Percentiles rank a stretch among this genome's conserved stretches.
Conservation (phyloP, 2,113 vertebrate genomes). For the Thermophis baileyi region DNA sequence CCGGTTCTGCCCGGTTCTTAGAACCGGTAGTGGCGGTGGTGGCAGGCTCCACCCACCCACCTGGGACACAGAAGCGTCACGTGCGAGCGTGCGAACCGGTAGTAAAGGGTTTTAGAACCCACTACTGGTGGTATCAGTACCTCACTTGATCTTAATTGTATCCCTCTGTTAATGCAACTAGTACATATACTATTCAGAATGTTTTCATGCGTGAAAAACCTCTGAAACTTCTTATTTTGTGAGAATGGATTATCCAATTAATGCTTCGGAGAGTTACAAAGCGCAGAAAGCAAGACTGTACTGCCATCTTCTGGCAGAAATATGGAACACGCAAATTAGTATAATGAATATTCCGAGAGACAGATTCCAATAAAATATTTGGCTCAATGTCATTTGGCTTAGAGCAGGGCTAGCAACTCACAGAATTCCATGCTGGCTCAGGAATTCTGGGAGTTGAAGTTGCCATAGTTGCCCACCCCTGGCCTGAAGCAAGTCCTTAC, state of each 20-base stretch:
- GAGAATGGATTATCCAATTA: not conserved
- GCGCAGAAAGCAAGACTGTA: not conserved
- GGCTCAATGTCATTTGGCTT: not conserved
- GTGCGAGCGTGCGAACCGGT: too few species aligned
- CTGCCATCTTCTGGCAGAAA: not conserved
- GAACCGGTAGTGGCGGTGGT: too few species aligned
- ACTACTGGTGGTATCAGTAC: too few species aligned
- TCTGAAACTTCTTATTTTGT: not conserved
- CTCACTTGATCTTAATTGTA: too few species aligned
- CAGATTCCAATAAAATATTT: not conserved
- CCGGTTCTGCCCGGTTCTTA: too few species aligned
- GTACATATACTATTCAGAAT: not conserved
- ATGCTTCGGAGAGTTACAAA: not conserved
- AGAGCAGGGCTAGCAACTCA: not conserved
- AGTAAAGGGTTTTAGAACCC: too few species aligned
- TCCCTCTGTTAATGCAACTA: not conserved
- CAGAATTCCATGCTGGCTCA: not conserved
- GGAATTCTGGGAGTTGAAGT: not conserved
- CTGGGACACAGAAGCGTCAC: too few species aligned
- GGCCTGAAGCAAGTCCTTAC: not conserved
- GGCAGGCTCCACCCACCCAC: too few species aligned
- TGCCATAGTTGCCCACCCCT: not conserved
- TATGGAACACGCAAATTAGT: not conserved
- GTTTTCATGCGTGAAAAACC: not conserved
- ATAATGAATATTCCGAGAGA: not conserved